Evolutionary conservation across 2,888 invertebrate genomes (phyloP).

Genomic region (Sialis lutaria): DNA sequence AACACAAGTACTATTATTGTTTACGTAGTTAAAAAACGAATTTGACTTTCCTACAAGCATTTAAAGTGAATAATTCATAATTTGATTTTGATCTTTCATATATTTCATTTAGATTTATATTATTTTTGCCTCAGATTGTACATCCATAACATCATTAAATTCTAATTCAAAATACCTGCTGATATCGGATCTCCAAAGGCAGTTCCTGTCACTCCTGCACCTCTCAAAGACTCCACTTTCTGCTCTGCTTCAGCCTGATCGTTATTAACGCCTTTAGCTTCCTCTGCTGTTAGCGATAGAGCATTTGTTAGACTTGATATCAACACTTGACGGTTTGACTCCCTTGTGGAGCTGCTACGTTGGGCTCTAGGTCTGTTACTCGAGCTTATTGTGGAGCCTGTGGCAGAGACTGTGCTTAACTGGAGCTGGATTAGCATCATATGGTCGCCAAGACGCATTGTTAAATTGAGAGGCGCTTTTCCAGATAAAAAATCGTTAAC

Average conservation of each 20-base stretch:
- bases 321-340: constrained; percentile 6
- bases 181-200: constrained; percentile 21
- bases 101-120: no score
- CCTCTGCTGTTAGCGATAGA: constrained; percentile 2
- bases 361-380: constrained; percentile 12
- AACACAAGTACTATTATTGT: no score
- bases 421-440: constrained; percentile 96
- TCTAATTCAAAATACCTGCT: constrained; percentile 14
- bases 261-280: neutral
- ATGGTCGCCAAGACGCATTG: constrained; percentile 90
- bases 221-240: no score
- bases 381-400: constrained; percentile 21
- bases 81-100: no score
- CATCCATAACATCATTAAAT: no score
- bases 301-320: constrained; percentile 4
- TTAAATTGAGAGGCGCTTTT: constrained; percentile 82
- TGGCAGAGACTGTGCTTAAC: constrained; percentile 64
- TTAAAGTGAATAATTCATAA: no score
- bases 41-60: no score
- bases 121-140: no score
- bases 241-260: no score
- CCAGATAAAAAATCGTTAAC: constrained; percentile 93
- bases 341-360: constrained; percentile 8
- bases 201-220: no score
- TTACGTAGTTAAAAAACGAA: no score